Evolutionary conservation across 92 coral and sea anemone genomes (phyloP).

Genomic region (Epizoanthus illoricatus): DNA sequence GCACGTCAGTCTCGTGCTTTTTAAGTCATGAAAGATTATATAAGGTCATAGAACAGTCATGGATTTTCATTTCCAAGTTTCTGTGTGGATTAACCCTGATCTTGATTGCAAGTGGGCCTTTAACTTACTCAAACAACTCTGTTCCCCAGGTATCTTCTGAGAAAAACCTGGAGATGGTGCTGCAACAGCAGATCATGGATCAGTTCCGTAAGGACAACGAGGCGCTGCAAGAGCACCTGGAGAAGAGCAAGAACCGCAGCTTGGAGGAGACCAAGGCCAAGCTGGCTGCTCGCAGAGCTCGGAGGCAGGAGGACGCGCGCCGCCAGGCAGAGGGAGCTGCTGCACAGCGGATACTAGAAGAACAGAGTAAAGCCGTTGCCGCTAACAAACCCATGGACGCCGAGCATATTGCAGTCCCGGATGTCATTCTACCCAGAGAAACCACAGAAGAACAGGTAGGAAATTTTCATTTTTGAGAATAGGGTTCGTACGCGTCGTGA

Average conservation of each 20-base stretch:
- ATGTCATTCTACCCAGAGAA: slow-evolving; percentile 82
- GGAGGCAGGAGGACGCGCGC: slow-evolving; percentile 96
- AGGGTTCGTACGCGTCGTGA: no score
- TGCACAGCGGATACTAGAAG: slow-evolving; percentile 94
- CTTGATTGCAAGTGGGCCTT: background rate
- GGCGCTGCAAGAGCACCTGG: slow-evolving; percentile 69
- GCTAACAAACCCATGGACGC: slow-evolving; percentile 86
- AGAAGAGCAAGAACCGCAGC: slow-evolving; percentile 72
- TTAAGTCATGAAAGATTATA: no score
- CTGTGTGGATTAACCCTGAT: no score
- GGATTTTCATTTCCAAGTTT: no score
- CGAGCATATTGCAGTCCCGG: slow-evolving; percentile 90
- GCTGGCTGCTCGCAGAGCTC: slow-evolving; percentile 95
- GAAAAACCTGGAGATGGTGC: slow-evolving; percentile 87
- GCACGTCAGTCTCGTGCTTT: no score
- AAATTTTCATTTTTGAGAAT: background rate
- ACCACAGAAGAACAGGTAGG: slow-evolving; percentile 91
- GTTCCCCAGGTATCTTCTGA: slow-evolving; percentile 59
- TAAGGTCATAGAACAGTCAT: no score
- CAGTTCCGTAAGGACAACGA: slow-evolving; percentile 96
- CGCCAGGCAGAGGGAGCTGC: slow-evolving; percentile 91
- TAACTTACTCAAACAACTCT: background rate
- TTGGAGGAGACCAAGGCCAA: slow-evolving; percentile 93
- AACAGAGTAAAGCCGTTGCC: slow-evolving; percentile 90
- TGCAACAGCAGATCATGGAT: slow-evolving; percentile 98